Percentiles rank a stretch among this genome's conserved stretches.
Conservation (phyloP, 2,888 invertebrate genomes). For the Cryptosula pallasiana region DNA sequence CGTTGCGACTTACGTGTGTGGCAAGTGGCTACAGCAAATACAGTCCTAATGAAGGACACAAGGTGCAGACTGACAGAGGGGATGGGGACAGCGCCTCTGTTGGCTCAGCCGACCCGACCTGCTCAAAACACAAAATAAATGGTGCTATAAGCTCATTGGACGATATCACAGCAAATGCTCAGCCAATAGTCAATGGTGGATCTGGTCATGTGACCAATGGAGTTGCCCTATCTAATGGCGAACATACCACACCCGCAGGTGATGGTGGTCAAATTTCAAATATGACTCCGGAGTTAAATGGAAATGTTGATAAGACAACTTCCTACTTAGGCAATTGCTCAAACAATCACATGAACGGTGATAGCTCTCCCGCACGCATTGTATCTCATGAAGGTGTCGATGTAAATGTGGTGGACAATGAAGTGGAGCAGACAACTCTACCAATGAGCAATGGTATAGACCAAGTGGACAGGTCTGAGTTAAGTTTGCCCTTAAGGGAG, state of each 20-base stretch:
- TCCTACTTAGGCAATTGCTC: background rate
- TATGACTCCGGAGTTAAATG: background rate
- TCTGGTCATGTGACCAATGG: too few relatives aligned
- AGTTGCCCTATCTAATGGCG: background rate
- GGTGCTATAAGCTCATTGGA: slow-evolving; percentile 6
- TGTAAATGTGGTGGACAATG: background rate
- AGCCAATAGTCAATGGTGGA: background rate
- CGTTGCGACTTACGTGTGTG: slow-evolving; percentile 42
- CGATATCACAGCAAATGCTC: background rate
- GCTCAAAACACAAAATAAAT: slow-evolving; percentile 26
- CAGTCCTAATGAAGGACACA: slow-evolving; percentile 32
- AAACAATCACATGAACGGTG: background rate
- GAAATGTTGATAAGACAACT: background rate
- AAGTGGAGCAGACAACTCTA: background rate
- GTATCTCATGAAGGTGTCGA: background rate
- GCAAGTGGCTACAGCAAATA: slow-evolving; percentile 46
- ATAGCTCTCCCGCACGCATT: background rate
- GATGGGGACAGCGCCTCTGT: background rate
- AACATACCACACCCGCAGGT: background rate
- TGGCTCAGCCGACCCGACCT: background rate
- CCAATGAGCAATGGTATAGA: background rate
- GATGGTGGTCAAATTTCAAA: background rate
- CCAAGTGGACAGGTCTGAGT: background rate
- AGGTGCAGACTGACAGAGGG: too few relatives aligned
- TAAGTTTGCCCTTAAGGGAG: background rate